Percentiles rank a stretch among this genome's conserved stretches.
phyloP scores from a whole-genome alignment of 1,140 invertebrate species.

The Drosophila eugracilis region DNA sequence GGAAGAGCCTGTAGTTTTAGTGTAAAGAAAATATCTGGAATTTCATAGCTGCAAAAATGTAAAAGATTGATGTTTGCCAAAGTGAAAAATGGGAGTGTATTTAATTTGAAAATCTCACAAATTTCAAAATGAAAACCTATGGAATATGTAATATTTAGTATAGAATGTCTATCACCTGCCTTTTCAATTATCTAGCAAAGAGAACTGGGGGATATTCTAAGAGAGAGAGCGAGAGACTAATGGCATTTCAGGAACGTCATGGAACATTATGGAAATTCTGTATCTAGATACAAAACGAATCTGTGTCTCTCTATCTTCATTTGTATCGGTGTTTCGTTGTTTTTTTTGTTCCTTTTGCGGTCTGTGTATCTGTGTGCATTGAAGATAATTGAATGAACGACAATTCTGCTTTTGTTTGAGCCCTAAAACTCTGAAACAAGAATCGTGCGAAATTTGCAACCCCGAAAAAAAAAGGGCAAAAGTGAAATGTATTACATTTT shows the following conservation, averaged over 20 bases:
- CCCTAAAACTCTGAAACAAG: conserved; percentile 10
- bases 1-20: no score
- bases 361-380: conserved; percentile 31
- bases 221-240: no score
- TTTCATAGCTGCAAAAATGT: neutral
- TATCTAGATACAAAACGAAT: conserved; percentile 47
- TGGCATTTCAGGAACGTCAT: conserved; percentile 38
- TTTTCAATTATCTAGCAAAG: no score
- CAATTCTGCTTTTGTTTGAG: conserved; percentile 34
- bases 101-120: neutral
- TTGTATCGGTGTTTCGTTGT: neutral
- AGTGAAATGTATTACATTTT: conserved; percentile 12
- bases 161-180: neutral
- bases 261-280: conserved; percentile 56
- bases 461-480: conserved; percentile 30
- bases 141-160: no score
- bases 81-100: no score
- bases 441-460: conserved; percentile 38
- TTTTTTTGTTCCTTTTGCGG: conserved; percentile 3
- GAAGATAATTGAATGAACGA: conserved; percentile 61
- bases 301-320: neutral
- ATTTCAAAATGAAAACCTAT: neutral
- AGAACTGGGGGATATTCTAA: neutral
- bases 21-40: neutral
- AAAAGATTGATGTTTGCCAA: neutral